Conservation (phyloP, 2,888 invertebrate species). For the Neocrepidodera transversa region DNA sequence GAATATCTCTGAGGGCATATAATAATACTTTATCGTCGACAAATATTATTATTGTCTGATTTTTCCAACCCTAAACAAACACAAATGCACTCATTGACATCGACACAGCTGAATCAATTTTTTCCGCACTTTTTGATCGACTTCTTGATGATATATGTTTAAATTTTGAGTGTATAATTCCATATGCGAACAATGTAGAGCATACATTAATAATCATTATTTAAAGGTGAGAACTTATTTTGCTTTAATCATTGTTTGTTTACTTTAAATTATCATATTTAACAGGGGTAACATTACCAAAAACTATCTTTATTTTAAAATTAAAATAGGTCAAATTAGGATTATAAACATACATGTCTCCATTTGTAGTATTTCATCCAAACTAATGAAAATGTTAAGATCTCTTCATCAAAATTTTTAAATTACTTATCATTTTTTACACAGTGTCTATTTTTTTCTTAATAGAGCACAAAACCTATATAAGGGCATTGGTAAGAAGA, state of each 20-base stretch:
- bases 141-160: slow-evolving; percentile 32
- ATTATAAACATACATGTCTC: too few relatives aligned
- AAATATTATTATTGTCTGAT: slow-evolving; percentile 41
- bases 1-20: slow-evolving; percentile 44
- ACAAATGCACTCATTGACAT: slow-evolving; percentile 26
- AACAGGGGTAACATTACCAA: slow-evolving; percentile 3
- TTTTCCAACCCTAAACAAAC: slow-evolving; percentile 32
- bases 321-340: too few relatives aligned
- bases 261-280: slow-evolving; percentile 18
- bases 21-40: slow-evolving; percentile 45
- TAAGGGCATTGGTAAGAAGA: too few relatives aligned
- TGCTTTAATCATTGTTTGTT: slow-evolving; percentile 37
- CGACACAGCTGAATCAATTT: slow-evolving; percentile 23
- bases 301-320: too few relatives aligned
- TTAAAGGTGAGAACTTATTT: slow-evolving; percentile 35
- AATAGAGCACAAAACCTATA: too few relatives aligned
- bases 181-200: slow-evolving; percentile 34
- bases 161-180: slow-evolving; percentile 27
- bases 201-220: slow-evolving; percentile 36
- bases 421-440: too few relatives aligned
- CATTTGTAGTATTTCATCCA: too few relatives aligned
- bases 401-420: too few relatives aligned
- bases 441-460: too few relatives aligned
- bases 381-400: too few relatives aligned
- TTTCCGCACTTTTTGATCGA: slow-evolving; percentile 18